A percentile compares a stretch with the other conserved stretches of the same genome.
Conservation (phyloP, 2,797 vertebrate species). For the Moxostoma hubbsi region DNA sequence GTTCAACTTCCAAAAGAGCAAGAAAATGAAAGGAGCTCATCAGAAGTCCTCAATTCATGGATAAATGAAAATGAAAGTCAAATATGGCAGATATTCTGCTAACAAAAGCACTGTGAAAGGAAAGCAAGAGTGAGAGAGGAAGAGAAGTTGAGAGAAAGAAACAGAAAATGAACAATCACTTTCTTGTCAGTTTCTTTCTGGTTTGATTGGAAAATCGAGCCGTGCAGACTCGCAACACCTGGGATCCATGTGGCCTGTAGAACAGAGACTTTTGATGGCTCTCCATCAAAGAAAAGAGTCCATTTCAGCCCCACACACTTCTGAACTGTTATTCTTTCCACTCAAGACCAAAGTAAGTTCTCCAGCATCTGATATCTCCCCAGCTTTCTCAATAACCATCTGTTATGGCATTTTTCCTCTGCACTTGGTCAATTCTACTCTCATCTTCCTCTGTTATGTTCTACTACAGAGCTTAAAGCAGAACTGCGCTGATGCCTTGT, state of each 20-base stretch:
- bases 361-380: slow-evolving; percentile 43
- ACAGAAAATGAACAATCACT: slow-evolving; percentile 37
- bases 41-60: slow-evolving; percentile 38
- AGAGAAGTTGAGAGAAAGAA: slow-evolving; percentile 26
- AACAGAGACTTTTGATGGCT: slow-evolving; percentile 46
- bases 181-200: slow-evolving; percentile 42
- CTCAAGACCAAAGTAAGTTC: slow-evolving; percentile 41
- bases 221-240: slow-evolving; percentile 31
- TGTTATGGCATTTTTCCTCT: slow-evolving; percentile 26
- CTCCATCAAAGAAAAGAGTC: slow-evolving; percentile 38
- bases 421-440: slow-evolving; percentile 6
- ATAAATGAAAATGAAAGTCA: slow-evolving; percentile 40
- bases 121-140: not conserved
- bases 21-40: slow-evolving; percentile 35
- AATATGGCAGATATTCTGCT: slow-evolving; percentile 28
- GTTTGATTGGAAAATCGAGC: slow-evolving; percentile 48
- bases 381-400: slow-evolving; percentile 35
- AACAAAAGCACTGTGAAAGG: slow-evolving; percentile 10
- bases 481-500: slow-evolving; percentile 68
- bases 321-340: slow-evolving; percentile 36
- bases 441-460: not conserved
- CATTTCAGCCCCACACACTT: slow-evolving; percentile 26
- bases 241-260: slow-evolving; percentile 24
- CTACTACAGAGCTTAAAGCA: slow-evolving; percentile 30
- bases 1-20: slow-evolving; percentile 33